Evolutionary conservation across 2,888 invertebrate genomes (phyloP), one percentile per base, ranked within the genome.

Genomic region (Lasioglossum villosulum): DNA sequence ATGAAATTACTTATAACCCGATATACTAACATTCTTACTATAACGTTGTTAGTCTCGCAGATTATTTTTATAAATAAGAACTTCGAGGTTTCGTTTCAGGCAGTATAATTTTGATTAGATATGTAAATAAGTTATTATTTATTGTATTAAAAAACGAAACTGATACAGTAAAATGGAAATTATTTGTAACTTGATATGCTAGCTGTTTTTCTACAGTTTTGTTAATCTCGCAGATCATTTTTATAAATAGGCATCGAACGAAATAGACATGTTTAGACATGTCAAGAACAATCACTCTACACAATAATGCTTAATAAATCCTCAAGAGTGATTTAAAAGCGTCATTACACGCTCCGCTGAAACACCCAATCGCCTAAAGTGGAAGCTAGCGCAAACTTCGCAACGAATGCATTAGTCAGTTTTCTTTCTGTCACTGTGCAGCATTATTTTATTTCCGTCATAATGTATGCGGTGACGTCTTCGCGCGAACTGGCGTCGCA

Each of bases 371-470:
- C 56, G 1, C 0, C 56, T 10, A 56, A n/a, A n/a, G 56, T n/a
- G n/a, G n/a, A 56, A n/a, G 10, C n/a, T 3, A 52, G 56, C 52
- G 52, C 23, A 23, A 23, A 8, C 23, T 3, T 52, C 10, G n/a
- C 56, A 4, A 56, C 4, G 12, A n/a, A 56, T 3, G n/a, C n/a
- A 8, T 52, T 52, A 52, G 6, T 3, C 8, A 23, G 8, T 52
- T 37, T 37, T 68, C 70, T 59, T 78, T 56, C 56, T 16, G 14
- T 80, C 16, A 30, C 27, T 68, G 2, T 66, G 66, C 10, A 68
- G 39, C 66, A 39, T 1, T 34, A 80, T 84, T 42, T 39, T 59
- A 34, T 79, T 84, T 52, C 34, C 16, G 42, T 45, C 30, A 30
- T 68, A 68, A 83, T 5, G 27, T 16, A 27, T 30, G 73, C 12